phyloP scores from a whole-genome alignment of 2,113 vertebrate genomes.

The Hydrolagus affinis region DNA sequence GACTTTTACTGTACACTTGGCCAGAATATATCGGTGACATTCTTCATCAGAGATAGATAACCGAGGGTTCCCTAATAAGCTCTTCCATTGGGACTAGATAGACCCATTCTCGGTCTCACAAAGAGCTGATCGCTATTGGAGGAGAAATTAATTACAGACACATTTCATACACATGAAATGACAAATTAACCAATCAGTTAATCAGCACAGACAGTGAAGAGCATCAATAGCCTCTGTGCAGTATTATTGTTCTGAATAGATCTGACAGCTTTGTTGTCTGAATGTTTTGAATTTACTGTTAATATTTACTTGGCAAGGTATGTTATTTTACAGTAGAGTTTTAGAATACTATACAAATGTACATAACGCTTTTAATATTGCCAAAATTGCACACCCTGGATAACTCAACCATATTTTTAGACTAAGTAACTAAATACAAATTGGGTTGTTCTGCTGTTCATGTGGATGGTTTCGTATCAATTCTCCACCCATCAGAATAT shows the following conservation, averaged over 20 bases:
- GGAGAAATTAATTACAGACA: conserved; percentile 72
- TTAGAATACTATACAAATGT: neutral
- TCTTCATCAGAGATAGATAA: conserved; percentile 79
- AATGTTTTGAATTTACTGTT: neutral
- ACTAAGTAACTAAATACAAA: no score
- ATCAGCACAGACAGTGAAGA: conserved; percentile 69
- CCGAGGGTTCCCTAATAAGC: conserved; percentile 78
- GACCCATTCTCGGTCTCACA: conserved; percentile 79
- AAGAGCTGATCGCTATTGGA: conserved; percentile 69
- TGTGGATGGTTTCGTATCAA: no score
- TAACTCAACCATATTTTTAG: no score
- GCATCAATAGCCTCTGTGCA: conserved; percentile 74
- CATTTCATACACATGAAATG: conserved; percentile 70
- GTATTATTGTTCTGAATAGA: neutral
- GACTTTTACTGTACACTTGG: conserved; percentile 83
- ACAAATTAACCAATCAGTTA: conserved; percentile 73
- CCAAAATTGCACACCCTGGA: no score
- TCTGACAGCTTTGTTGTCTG: neutral
- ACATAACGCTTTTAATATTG: neutral
- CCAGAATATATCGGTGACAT: conserved; percentile 80
- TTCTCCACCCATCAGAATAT: no score
- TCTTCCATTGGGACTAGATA: conserved; percentile 72
- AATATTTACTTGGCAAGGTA: neutral
- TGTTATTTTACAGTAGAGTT: neutral
- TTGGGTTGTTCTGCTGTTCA: no score